These are phyloP conservation scores for Bothrops jararaca DNA, from an alignment of 2,113 vertebrate species.

Conservation along the genomic window DNA sequence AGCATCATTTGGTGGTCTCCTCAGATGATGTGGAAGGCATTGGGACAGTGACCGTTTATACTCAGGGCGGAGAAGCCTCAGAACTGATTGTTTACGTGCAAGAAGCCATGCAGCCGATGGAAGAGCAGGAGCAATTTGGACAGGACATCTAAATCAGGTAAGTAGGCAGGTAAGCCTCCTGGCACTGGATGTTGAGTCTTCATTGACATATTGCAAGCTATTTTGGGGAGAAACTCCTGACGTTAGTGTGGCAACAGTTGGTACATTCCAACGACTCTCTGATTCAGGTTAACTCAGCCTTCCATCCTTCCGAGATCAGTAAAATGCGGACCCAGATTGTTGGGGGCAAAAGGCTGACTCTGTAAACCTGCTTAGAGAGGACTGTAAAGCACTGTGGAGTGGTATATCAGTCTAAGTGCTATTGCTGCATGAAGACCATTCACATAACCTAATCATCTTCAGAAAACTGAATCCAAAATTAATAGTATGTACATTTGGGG, in stretches of 20 bases:
- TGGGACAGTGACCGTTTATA: slow-evolving; percentile 92
- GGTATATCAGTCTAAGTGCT: no score
- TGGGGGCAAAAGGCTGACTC: no score
- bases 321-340: no score
- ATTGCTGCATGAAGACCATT: background rate
- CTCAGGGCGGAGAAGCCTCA: slow-evolving; percentile 88
- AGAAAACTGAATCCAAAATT: background rate
- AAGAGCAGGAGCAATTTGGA: slow-evolving; percentile 72
- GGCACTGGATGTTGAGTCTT: background rate
- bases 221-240: background rate
- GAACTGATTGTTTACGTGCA: slow-evolving; percentile 97
- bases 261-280: background rate
- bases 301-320: no score
- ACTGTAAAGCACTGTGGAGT: no score
- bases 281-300: no score
- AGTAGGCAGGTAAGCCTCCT: background rate
- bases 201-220: background rate
- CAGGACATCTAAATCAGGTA: slow-evolving; percentile 64
- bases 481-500: background rate
- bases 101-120: slow-evolving; percentile 75
- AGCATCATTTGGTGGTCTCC: slow-evolving; percentile 91
- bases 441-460: background rate
- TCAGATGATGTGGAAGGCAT: slow-evolving; percentile 87
- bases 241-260: background rate
- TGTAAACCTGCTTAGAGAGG: no score